phyloP scores from a whole-genome alignment of 2,888 invertebrate species.

The Gryllus longicercus region DNA sequence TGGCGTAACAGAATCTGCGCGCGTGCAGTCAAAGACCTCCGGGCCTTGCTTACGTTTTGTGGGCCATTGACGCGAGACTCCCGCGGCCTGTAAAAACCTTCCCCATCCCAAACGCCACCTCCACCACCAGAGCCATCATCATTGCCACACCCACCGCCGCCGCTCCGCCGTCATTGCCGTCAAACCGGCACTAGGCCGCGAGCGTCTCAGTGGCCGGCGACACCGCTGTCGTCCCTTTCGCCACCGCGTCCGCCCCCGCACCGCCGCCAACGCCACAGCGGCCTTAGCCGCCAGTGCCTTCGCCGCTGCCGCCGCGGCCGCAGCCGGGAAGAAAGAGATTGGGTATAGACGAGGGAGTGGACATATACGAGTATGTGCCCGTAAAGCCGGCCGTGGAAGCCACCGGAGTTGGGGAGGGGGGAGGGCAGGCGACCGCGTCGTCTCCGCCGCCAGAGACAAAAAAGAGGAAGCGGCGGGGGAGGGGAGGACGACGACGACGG shows the following conservation, averaged over 20 bases:
- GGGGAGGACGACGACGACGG: background rate
- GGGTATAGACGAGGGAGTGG: conserved; percentile 17
- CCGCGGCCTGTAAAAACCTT: background rate
- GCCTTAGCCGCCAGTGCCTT: background rate
- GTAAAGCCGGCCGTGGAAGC: conserved; percentile 6
- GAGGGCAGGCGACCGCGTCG: background rate
- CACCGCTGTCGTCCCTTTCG: no score
- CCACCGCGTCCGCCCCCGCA: no score
- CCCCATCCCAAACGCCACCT: background rate
- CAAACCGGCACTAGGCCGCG: no score
- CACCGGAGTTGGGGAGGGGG: background rate
- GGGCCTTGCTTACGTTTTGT: background rate
- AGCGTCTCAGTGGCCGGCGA: no score
- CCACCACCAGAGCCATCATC: background rate
- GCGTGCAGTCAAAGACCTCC: background rate
- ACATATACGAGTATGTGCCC: conserved; percentile 5
- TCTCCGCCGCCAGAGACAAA: background rate
- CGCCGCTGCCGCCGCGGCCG: background rate
- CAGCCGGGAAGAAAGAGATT: conserved; percentile 6
- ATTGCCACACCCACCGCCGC: no score
- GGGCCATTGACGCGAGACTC: background rate
- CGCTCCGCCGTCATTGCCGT: no score
- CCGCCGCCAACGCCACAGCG: no score
- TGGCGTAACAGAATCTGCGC: background rate
- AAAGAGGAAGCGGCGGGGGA: background rate